These are phyloP conservation scores for Pseudomyrmex flavicornis DNA, from an alignment of 1,140 invertebrate genomes.

Conservation along the genomic window DNA sequence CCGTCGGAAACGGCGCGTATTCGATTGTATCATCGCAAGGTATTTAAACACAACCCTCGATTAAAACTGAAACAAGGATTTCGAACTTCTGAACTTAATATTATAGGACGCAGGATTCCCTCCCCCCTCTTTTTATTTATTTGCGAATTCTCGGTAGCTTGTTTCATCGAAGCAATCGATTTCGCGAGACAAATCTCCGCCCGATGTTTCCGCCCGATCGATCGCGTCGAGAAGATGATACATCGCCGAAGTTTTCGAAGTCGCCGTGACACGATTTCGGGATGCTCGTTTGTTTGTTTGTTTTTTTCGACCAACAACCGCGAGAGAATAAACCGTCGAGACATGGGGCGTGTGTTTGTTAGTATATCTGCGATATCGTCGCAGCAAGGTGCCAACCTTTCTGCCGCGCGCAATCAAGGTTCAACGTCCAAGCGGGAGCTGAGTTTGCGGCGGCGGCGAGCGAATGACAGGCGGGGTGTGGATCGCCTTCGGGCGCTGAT, in stretches of 20 bases:
- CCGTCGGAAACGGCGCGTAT: too few species aligned
- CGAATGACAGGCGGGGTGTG: constrained; percentile 7
- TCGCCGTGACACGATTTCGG: not conserved
- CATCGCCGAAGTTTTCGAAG: not conserved
- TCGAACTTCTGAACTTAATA: too few species aligned
- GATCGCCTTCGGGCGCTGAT: constrained; percentile 56
- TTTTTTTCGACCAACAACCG: not conserved
- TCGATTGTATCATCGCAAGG: too few species aligned
- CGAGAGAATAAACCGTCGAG: not conserved
- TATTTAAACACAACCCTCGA: too few species aligned
- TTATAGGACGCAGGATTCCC: too few species aligned
- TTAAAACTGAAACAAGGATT: too few species aligned
- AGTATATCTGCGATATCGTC: constrained; percentile 23
- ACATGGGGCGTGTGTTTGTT: constrained; percentile 39
- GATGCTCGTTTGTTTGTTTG: not conserved
- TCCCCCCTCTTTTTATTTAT: too few species aligned
- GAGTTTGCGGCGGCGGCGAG: constrained; percentile 4
- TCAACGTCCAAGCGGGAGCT: constrained; percentile 60
- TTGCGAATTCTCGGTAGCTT: not conserved
- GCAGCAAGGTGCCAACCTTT: constrained; percentile 24
- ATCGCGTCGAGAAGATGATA: not conserved
- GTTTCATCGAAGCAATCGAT: not conserved
- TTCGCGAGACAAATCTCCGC: not conserved
- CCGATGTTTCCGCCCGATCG: not conserved
- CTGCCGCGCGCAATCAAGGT: constrained; percentile 51